Conservation (phyloP, 2,797 vertebrate species). For the Phalloptychus januarius region DNA sequence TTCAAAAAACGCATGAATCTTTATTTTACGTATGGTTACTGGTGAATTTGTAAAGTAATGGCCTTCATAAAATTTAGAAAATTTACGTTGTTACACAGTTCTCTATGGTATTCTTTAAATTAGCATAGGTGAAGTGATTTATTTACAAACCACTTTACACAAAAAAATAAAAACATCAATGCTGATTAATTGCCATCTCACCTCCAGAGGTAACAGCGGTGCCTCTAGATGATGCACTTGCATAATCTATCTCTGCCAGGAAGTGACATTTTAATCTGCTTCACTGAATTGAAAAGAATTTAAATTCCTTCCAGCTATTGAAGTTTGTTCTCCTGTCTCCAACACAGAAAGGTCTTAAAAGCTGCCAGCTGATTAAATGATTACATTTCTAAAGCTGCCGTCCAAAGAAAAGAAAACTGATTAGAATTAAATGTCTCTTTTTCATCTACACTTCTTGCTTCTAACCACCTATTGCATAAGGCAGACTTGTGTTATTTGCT, state of each 20-base stretch:
- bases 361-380: background rate
- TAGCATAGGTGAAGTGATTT: background rate
- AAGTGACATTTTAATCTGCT: background rate
- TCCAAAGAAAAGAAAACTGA: background rate
- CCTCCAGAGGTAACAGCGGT: too few relatives aligned
- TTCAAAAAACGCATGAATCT: background rate
- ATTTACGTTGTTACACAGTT: background rate
- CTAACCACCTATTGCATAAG: background rate
- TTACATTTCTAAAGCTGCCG: background rate
- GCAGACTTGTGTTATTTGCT: background rate
- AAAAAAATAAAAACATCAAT: too few relatives aligned
- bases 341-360: background rate
- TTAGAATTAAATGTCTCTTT: background rate
- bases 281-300: background rate
- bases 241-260: background rate
- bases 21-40: background rate
- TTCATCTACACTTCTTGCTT: background rate
- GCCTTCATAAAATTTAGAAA: background rate
- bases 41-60: background rate
- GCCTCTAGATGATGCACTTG: background rate
- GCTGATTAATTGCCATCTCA: too few relatives aligned
- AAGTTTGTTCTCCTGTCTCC: background rate
- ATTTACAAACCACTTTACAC: too few relatives aligned
- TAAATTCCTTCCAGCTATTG: background rate
- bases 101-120: background rate